Evolutionary conservation across 2,113 vertebrate species (phyloP).

Genomic region (Ammodytes marinus): DNA sequence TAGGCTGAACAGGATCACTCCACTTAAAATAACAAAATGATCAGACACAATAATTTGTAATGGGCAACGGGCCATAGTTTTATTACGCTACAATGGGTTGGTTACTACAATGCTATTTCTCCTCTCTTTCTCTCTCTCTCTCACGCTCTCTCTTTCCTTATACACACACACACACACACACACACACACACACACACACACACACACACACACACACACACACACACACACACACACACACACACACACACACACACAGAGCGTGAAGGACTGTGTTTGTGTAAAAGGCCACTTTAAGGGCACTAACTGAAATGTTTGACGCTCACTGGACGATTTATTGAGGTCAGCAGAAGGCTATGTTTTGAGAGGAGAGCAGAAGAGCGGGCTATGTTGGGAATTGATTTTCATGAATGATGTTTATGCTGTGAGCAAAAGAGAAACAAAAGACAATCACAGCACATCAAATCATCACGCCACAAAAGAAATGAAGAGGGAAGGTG

Average conservation of each 20-base stretch:
- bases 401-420: constrained; percentile 80
- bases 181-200: constrained; percentile 28
- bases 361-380: constrained; percentile 62
- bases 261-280: constrained; percentile 64
- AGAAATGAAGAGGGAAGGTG: constrained; percentile 48
- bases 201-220: constrained; percentile 18
- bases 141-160: neutral
- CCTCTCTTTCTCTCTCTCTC: neutral
- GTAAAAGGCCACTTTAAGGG: constrained; percentile 74
- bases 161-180: constrained; percentile 14
- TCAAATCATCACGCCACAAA: constrained; percentile 72
- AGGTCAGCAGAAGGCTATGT: constrained; percentile 80
- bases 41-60: constrained; percentile 39
- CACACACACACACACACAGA: constrained; percentile 26
- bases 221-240: constrained; percentile 12
- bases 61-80: constrained; percentile 34
- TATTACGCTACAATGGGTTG: constrained; percentile 27
- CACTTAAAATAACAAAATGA: constrained; percentile 23
- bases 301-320: constrained; percentile 80
- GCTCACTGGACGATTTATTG: constrained; percentile 80
- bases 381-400: constrained; percentile 68
- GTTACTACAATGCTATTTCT: constrained; percentile 6
- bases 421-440: constrained; percentile 70
- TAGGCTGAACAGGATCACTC: neutral
- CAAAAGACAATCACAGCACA: constrained; percentile 74